Evolutionary conservation across 2,113 vertebrate species (phyloP).

Genomic region (Cyprinodon tularosa): DNA sequence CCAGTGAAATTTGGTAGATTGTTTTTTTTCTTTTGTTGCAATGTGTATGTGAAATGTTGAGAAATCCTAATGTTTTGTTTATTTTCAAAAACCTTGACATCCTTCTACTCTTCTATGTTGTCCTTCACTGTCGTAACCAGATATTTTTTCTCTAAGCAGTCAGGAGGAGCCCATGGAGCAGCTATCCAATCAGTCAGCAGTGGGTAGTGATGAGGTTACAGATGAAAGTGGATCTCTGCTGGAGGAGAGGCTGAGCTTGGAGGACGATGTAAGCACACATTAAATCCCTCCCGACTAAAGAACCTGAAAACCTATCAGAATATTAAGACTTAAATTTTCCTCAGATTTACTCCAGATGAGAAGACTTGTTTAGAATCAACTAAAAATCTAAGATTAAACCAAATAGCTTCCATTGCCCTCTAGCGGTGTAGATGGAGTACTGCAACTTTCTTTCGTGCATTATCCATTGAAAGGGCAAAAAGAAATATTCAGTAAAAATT

Average conservation of each 20-base stretch:
- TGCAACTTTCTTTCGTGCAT: background rate
- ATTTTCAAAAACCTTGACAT: background rate
- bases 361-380: background rate
- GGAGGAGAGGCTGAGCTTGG: constrained; percentile 58
- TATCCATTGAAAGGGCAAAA: background rate
- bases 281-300: background rate
- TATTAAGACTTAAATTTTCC: background rate
- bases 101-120: background rate
- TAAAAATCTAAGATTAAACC: background rate
- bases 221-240: constrained; percentile 53
- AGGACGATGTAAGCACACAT: constrained; percentile 62
- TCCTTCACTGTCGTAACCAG: background rate
- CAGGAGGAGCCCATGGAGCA: constrained; percentile 64
- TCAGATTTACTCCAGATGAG: background rate
- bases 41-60: background rate
- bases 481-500: background rate
- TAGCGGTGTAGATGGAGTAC: constrained; percentile 18
- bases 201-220: constrained; percentile 58
- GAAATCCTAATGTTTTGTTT: background rate
- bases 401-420: constrained; percentile 25
- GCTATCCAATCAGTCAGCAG: constrained; percentile 43
- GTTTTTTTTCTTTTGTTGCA: too few relatives aligned
- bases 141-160: constrained; percentile 4
- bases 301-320: background rate
- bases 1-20: too few relatives aligned